Base-by-base conservation (phyloP, 2,113 vertebrate species). In the Oreochromis spilurus region DNA sequence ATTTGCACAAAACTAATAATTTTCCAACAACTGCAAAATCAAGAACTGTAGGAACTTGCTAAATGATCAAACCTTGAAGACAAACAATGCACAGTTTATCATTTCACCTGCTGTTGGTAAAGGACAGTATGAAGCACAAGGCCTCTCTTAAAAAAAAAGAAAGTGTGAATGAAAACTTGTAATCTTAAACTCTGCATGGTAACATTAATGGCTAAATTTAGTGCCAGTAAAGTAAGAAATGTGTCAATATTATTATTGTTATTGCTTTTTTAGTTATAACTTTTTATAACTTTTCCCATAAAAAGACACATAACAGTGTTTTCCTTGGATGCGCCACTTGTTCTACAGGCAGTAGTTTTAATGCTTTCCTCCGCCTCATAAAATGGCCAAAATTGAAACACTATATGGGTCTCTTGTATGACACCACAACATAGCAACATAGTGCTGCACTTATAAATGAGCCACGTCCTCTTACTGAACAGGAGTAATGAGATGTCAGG, bases 381-480 rank as follows among this genome's bases (percentile, higher is more conserved):
- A 85, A 88, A 86, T 13, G 53, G 31, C 82, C 67, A n/a, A 67
- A 88, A 90, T 85, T 62, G 82, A 89, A 91, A 93, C 82, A 83
- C 78, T 89, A 83, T 84, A 86, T 26, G 40, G 75, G 62, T 38
- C 75, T 84, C 84, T 88, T 72, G 55, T 29, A 43, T 75, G 85
- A 85, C 87, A 87, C 58, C 53, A 86, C 86, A 90, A 77, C 89
- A 90, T 92, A 84, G 81, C 90, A 93, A 84, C 90, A 92, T 86
- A 70, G 78, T 17, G 79, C 78, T 72, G 50, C 79, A 85, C 54
- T 88, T 88, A 87, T 84, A 90, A 94, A 93, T 91, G 90, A 92
- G 83, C 90, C 86, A 77, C 36, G 70, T 80, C 86, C 81, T 87
- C 79, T 79, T 75, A 88, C 48, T 87, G 81, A 83, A 75, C 45